Conservation (phyloP, 1,140 invertebrate species). For the Cepaea nemoralis region DNA sequence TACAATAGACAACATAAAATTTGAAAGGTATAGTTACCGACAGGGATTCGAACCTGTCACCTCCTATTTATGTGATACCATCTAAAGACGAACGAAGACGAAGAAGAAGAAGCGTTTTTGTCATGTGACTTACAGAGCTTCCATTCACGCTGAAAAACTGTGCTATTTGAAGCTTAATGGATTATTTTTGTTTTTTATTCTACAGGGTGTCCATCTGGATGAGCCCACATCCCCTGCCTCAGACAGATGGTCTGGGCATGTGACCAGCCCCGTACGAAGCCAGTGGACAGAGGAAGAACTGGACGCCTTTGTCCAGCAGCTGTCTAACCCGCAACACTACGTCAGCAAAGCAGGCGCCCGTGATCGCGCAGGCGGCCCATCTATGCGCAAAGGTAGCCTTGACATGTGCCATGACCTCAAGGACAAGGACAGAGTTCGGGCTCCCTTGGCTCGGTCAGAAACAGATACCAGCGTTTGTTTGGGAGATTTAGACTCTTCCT, state of each 20-base stretch:
- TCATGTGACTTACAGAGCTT: no score
- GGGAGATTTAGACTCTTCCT: background rate
- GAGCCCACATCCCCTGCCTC: slow-evolving; percentile 43
- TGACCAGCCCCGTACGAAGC: slow-evolving; percentile 15
- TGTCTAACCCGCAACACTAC: slow-evolving; percentile 48
- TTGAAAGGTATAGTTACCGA: no score
- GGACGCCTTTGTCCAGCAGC: slow-evolving; percentile 44
- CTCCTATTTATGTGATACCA: no score
- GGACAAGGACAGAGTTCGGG: slow-evolving; percentile 23
- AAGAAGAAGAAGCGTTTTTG: no score
- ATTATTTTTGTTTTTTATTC: background rate
- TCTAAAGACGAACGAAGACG: no score
- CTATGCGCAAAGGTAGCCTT: slow-evolving; percentile 21
- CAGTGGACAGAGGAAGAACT: slow-evolving; percentile 44
- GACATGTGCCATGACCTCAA: slow-evolving; percentile 28
- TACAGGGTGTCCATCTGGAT: slow-evolving; percentile 49
- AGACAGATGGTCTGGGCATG: slow-evolving; percentile 34
- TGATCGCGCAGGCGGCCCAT: background rate
- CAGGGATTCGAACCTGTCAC: no score
- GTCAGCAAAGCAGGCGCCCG: slow-evolving; percentile 27
- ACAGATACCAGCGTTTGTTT: slow-evolving; percentile 34
- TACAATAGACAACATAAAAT: no score
- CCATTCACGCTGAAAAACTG: no score
- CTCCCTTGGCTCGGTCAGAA: slow-evolving; percentile 33
- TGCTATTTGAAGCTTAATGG: no score